Evolutionary conservation across 2,797 vertebrate genomes (phyloP), one percentile per base, ranked within the genome.

Genomic region (Pygocentrus nattereri): DNA sequence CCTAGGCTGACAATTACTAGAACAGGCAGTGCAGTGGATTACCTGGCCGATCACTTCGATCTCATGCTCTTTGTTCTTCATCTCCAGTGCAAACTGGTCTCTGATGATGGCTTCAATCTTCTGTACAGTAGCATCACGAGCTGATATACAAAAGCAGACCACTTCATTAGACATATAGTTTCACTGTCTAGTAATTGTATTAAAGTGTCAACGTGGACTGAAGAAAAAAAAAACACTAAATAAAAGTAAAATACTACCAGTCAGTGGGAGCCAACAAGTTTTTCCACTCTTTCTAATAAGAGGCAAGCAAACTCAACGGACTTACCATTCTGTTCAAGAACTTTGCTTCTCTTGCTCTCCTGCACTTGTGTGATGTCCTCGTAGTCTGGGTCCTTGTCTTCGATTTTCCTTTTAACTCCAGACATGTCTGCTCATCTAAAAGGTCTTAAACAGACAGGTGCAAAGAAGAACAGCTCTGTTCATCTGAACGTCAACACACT

Each of bases 11-110:
- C 59, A 30, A 2, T 23, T 2, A 30, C 15, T 0, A 16, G 15
- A 4, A 15, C 15, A 5, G 15, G 16, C 16, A 18, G 16, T 18
- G 4, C n/a, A n/a, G 1, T n/a, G 1, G 16, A 7, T 86, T 96
- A 99, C 98, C 97, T 99, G 98, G 88, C 97, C 97, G 75, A 99
- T 99, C 76, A 99, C 96, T 92, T 99, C 97, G 82, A 99, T 99
- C 92, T 99, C 98, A 74, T 99, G 97, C 82, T 98, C 98, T 90
- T 99, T 99, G 92, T 95, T 99, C 94, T 98, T 99, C 96, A 99
- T 97, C 92, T 99, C 98, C 18, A 99, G 88, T 0, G 96, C 93
- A 93, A 99, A 99, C 81, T 99, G 98, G 61, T 99, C 96, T 87
- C 95, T 97, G 88, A 99, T 98, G 89, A 99, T 98, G 41, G 92